These are phyloP conservation scores for Pomatorhinus ruficollis DNA, from an alignment of 2,113 vertebrate genomes.

Conservation along the genomic window DNA sequence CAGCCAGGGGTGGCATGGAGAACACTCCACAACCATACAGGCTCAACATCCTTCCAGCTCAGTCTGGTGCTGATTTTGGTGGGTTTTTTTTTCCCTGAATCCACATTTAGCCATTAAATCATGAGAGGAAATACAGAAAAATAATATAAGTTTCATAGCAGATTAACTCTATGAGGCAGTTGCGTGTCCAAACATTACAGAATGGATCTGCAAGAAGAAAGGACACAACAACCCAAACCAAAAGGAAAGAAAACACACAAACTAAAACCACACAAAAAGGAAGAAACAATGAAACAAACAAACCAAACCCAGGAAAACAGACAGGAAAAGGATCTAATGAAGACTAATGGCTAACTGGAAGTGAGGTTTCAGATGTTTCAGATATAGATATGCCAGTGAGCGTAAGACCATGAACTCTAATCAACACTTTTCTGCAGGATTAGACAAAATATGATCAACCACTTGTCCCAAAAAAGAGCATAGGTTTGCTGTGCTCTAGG, in stretches of 20 bases:
- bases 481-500: background rate
- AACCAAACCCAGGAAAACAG: background rate
- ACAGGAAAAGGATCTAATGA: background rate
- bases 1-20: background rate
- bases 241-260: background rate
- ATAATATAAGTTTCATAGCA: background rate
- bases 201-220: background rate
- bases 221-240: background rate
- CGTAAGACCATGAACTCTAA: background rate
- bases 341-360: background rate
- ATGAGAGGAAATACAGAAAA: background rate
- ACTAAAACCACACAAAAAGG: background rate
- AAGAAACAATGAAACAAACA: background rate
- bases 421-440: rapidly evolving
- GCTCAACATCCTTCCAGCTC: background rate
- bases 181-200: background rate
- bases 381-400: background rate
- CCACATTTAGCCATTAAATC: background rate
- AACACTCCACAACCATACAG: background rate
- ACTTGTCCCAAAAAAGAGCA: background rate
- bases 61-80: background rate
- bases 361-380: background rate
- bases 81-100: background rate
- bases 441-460: background rate
- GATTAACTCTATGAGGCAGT: background rate